A percentile compares a stretch with the other conserved stretches of the same genome.
Evolutionary conservation across 2,888 invertebrate genomes (phyloP).

Genomic region (Schizotus pectinicornis): DNA sequence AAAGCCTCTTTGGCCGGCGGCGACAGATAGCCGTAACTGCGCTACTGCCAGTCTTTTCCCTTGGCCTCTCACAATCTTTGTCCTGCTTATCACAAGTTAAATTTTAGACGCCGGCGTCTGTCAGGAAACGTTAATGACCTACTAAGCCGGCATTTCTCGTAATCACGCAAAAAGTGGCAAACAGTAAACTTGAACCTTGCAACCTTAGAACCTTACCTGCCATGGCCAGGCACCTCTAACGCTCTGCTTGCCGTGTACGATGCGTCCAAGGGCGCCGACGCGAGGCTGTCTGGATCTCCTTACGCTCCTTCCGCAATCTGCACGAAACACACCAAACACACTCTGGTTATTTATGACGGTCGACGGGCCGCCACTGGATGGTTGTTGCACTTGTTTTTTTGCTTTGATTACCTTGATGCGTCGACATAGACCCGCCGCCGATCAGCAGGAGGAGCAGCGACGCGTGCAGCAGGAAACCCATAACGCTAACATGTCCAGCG

Average conservation of each 20-base stretch:
- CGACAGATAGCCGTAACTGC: too few relatives aligned
- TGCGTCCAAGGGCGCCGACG: constrained; percentile 63
- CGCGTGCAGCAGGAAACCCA: constrained; percentile 44
- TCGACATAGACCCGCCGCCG: constrained; percentile 51
- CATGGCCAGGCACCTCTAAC: constrained; percentile 84
- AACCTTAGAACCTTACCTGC: constrained; percentile 65
- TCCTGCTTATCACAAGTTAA: too few relatives aligned
- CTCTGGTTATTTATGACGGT: background rate
- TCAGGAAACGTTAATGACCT: constrained; percentile 29
- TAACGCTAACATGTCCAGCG: constrained; percentile 48
- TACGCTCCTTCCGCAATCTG: constrained; percentile 74
- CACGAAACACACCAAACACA: constrained; percentile 28
- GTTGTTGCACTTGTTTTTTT: background rate
- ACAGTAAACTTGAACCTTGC: constrained; percentile 14
- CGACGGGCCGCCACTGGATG: background rate
- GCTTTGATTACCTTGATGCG: constrained; percentile 48
- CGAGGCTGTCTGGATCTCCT: constrained; percentile 68
- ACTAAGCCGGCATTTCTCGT: constrained; percentile 3
- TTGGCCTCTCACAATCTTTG: too few relatives aligned
- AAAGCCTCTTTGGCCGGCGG: too few relatives aligned
- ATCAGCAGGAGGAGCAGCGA: constrained; percentile 45
- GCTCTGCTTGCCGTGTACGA: constrained; percentile 79
- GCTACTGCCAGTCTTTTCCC: too few relatives aligned
- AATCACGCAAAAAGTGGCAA: constrained; percentile 11
- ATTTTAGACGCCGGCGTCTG: constrained; percentile 6